Base-by-base conservation (phyloP, 2,113 vertebrate genomes). In the Ptychochromis oligacanthus region DNA sequence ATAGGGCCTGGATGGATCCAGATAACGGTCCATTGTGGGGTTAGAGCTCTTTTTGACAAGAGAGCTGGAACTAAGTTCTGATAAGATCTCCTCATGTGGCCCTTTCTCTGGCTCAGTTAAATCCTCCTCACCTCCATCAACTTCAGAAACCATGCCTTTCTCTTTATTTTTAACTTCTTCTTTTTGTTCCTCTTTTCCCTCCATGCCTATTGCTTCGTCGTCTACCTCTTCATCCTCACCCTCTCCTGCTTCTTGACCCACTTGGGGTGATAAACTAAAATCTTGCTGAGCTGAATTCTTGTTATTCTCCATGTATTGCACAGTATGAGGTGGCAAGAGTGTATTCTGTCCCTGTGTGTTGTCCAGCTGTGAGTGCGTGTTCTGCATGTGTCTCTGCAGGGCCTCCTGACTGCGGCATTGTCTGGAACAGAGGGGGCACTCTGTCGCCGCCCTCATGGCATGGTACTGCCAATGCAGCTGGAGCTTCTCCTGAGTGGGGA, bases 391-490 rank as follows among this genome's bases (percentile, higher is more conserved):
- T 93, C 98, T 99, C 93, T 98, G 98, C 88, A 99, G 94, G 88
- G 98, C 98, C 93, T 98, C 98, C 81, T 98, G 97, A 90, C 98
- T 99, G 81, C 98, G 96, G 92, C 99, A 99, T 90, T 97, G 99
- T 93, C 98, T 97, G 78, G 99, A 98, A 90, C 98, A 99, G 79
- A 99, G 97, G 82, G 97, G 98, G 88, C 98, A 99, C 96, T 99
- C 98, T 59, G 98, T 99, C 85, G 98, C 98, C 0, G 98, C 98
- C 83, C 98, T 95, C 95, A 99, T 99, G 93, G 97, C 98, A 0
- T 99, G 98, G 96, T 99, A 99, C 93, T 99, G 98, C 52, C 98
- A 98, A 81, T 99, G 98, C 78, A 98, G 95, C 93, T 99, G 97
- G 78, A 99, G 96, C 91, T 99, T 99, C 91, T 99, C 98, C 4